A percentile compares a stretch with the other conserved stretches of the same genome.
Conservation (phyloP, 64 coral and sea anemone species). For the Pocillopora verrucosa region DNA sequence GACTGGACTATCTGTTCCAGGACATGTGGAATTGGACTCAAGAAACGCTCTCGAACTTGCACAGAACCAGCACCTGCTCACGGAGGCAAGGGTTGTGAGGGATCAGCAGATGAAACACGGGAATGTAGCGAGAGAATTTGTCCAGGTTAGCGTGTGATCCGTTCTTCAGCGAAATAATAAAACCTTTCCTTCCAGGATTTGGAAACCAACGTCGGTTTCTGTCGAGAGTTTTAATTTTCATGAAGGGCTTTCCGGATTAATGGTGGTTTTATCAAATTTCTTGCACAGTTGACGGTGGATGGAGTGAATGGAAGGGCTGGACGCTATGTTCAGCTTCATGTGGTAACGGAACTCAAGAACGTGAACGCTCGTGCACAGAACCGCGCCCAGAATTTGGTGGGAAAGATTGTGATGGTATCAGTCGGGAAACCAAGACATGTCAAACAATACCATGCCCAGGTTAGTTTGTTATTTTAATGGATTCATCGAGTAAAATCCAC, state of each 20-base stretch:
- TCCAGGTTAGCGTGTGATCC: not conserved
- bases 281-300: slow-evolving; percentile 25
- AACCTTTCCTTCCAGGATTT: too few species aligned
- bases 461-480: not conserved
- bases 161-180: too few species aligned
- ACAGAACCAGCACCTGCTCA: slow-evolving; percentile 31
- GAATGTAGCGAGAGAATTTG: slow-evolving; percentile 34
- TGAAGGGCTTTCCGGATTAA: not conserved
- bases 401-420: slow-evolving; percentile 11
- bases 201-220: too few species aligned
- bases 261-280: not conserved
- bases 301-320: slow-evolving; percentile 50
- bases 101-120: slow-evolving; percentile 2
- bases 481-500: too few species aligned
- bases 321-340: slow-evolving; percentile 32
- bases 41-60: slow-evolving; percentile 18
- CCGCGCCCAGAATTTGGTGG: slow-evolving; percentile 48
- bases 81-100: slow-evolving; percentile 12
- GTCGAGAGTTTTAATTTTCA: not conserved
- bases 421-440: slow-evolving; percentile 17
- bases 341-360: slow-evolving; percentile 43
- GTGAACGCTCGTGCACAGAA: slow-evolving; percentile 25
- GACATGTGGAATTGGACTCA: slow-evolving; percentile 40
- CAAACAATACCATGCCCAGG: slow-evolving; percentile 24
- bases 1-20: slow-evolving; percentile 34